A percentile compares a stretch with the other conserved stretches of the same genome.
phyloP scores from a whole-genome alignment of 2,888 invertebrate genomes.

The Orthonevra nobilis region DNA sequence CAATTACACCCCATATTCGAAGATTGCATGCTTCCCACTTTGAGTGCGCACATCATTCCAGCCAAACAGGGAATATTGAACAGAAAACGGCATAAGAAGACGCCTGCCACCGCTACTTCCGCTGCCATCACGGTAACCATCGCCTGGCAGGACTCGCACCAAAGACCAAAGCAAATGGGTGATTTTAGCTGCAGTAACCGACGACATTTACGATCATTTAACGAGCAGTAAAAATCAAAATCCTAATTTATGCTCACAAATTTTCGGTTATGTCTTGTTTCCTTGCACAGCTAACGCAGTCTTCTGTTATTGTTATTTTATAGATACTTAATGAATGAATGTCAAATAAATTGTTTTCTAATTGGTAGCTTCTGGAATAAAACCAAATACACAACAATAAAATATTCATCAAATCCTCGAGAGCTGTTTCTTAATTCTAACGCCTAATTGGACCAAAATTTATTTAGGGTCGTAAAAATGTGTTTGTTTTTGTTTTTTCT shows the following conservation, averaged over 20 bases:
- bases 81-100: conserved; percentile 6
- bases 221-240: conserved; percentile 80
- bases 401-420: no score
- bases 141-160: conserved; percentile 74
- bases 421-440: conserved; percentile 14
- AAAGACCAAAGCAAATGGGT: conserved; percentile 76
- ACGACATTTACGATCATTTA: conserved; percentile 81
- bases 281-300: conserved; percentile 29
- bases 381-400: no score
- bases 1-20: conserved; percentile 65
- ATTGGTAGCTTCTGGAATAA: not conserved
- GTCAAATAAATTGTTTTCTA: conserved; percentile 47
- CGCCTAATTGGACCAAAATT: conserved; percentile 46
- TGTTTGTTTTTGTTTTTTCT: not conserved
- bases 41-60: conserved; percentile 6
- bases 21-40: conserved; percentile 57
- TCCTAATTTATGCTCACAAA: conserved; percentile 70
- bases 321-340: conserved; percentile 59
- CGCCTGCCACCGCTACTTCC: not conserved
- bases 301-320: conserved; percentile 28
- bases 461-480: conserved; percentile 35
- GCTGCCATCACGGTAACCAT: conserved; percentile 2
- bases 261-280: conserved; percentile 64
- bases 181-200: conserved; percentile 80
- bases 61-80: conserved; percentile 19